phyloP scores from a whole-genome alignment of 2,113 vertebrate species.

The Sceloporus tristichus region DNA sequence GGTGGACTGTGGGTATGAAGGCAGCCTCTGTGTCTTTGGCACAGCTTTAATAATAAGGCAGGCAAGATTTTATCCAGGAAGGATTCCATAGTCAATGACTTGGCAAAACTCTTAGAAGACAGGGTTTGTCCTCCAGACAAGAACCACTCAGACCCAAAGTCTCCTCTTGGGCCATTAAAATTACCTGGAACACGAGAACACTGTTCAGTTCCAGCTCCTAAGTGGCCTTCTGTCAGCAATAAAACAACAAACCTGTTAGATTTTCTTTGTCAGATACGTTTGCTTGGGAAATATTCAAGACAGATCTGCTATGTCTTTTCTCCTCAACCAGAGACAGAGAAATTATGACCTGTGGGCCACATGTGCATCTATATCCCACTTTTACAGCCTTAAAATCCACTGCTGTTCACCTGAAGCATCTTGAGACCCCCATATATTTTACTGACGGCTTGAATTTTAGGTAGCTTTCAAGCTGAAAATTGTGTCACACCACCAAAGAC shows the following conservation, averaged over 20 bases:
- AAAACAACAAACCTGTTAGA: neutral
- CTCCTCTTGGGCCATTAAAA: neutral
- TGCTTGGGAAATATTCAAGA: constrained; percentile 56
- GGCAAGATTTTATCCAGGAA: neutral
- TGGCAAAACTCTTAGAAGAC: neutral
- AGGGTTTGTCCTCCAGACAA: neutral
- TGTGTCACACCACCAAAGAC: too few relatives aligned
- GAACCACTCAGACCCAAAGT: neutral
- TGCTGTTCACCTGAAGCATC: too few relatives aligned
- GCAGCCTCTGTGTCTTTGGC: neutral
- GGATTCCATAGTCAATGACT: neutral
- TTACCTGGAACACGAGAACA: neutral
- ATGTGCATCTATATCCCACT: too few relatives aligned
- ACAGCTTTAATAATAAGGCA: neutral
- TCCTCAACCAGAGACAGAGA: neutral
- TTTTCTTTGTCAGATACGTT: neutral
- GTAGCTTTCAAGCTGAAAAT: too few relatives aligned
- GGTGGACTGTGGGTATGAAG: neutral
- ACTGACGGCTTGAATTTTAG: too few relatives aligned
- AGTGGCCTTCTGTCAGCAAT: constrained; percentile 15
- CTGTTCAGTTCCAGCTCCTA: rapidly evolving
- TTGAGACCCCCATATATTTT: too few relatives aligned
- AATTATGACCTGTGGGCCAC: too few relatives aligned
- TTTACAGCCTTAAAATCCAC: too few relatives aligned
- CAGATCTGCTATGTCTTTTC: constrained; percentile 40